These are phyloP conservation scores for Stegastes partitus DNA, from an alignment of 2,113 vertebrate genomes.

Conservation along the genomic window DNA sequence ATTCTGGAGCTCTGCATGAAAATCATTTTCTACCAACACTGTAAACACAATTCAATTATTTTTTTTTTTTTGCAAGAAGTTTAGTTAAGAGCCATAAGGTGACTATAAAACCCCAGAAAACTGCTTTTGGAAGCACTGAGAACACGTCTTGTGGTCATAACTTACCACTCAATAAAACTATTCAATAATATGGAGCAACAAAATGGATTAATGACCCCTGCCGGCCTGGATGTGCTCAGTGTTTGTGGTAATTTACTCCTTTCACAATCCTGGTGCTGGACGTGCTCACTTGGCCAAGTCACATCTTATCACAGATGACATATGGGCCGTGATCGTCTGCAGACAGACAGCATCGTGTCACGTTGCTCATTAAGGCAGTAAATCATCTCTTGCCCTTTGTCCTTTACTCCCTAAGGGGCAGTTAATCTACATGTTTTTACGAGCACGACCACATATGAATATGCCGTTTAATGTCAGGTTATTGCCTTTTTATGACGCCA, in stretches of 20 bases:
- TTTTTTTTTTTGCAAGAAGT: no score
- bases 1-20: no score
- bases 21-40: no score
- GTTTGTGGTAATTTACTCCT: conserved; percentile 23
- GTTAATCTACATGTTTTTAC: conserved; percentile 64
- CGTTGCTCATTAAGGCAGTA: conserved; percentile 59
- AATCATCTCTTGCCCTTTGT: conserved; percentile 45
- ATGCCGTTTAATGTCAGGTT: conserved; percentile 51
- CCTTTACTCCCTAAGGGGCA: conserved; percentile 50
- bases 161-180: no score
- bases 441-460: conserved; percentile 54
- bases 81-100: no score
- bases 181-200: not conserved
- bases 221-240: not conserved
- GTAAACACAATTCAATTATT: no score
- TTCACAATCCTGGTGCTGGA: conserved; percentile 55
- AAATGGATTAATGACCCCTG: not conserved
- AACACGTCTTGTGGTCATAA: no score
- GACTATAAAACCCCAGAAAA: no score
- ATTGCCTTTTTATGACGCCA: conserved; percentile 59
- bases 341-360: conserved; percentile 60
- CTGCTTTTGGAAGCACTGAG: no score
- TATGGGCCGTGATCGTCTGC: conserved; percentile 37
- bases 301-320: conserved; percentile 56
- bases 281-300: conserved; percentile 42